Evolutionary conservation across 2,113 vertebrate species (phyloP).

Genomic region (Epinephelus fuscoguttatus): DNA sequence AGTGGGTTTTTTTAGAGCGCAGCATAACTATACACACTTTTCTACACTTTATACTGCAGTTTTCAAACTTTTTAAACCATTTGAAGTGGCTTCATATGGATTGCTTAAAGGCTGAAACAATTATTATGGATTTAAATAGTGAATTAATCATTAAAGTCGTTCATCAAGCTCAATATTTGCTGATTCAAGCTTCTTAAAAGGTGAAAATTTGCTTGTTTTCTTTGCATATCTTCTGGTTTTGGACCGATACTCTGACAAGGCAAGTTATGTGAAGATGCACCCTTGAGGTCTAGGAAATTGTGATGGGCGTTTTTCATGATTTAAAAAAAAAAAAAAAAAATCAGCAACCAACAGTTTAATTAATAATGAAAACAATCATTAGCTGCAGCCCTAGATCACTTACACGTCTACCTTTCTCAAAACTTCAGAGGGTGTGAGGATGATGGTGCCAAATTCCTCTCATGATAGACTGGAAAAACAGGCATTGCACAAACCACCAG

Average conservation of each 20-base stretch:
- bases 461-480: not conserved
- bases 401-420: not conserved
- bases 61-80: not conserved
- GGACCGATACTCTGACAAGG: not conserved
- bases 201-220: not conserved
- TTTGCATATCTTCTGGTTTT: not conserved
- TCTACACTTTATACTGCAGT: not conserved
- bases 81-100: not conserved
- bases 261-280: not conserved
- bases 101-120: not conserved
- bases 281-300: not conserved
- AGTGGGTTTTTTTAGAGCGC: not conserved
- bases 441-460: not conserved
- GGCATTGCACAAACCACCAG: not conserved
- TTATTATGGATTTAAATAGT: no score
- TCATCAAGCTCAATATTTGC: not conserved
- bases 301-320: not conserved
- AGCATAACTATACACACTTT: not conserved
- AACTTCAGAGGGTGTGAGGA: not conserved
- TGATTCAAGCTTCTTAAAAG: not conserved
- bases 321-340: no score
- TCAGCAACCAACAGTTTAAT: no score
- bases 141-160: not conserved
- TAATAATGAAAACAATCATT: not conserved
- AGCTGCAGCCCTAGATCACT: not conserved